Conservation (phyloP, 2,797 vertebrate genomes). For the Sebastes glaucus region DNA sequence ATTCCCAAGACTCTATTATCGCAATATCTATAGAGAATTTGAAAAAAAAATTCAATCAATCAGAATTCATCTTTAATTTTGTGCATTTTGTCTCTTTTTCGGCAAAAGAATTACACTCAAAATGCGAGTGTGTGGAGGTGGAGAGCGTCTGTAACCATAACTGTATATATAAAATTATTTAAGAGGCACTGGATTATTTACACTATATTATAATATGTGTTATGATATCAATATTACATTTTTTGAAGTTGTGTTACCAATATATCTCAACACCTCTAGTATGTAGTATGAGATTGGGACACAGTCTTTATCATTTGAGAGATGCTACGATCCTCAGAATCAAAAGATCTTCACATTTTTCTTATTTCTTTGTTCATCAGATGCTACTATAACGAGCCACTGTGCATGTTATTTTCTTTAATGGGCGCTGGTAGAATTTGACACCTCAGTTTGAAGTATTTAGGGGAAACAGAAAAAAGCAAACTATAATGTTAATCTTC, state of each 20-base stretch:
- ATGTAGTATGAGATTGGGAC: not conserved
- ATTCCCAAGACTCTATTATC: not conserved
- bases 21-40: not conserved
- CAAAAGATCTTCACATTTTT: not conserved
- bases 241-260: not conserved
- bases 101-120: not conserved
- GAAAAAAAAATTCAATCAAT: fast-evolving
- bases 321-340: not conserved
- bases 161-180: too few species aligned
- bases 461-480: not conserved
- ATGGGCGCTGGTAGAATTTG: not conserved
- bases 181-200: too few species aligned
- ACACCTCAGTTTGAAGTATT: slow-evolving; percentile 11
- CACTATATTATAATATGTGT: not conserved
- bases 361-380: not conserved
- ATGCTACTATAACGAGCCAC: not conserved
- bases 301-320: not conserved
- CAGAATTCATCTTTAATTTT: too few species aligned
- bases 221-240: not conserved
- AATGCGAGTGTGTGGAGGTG: too few species aligned
- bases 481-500: not conserved
- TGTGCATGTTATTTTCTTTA: not conserved
- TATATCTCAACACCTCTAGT: not conserved
- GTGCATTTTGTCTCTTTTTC: not conserved
- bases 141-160: too few species aligned